Percentiles rank a stretch among this genome's conserved stretches.
These are phyloP conservation scores for Numenius phaeopus DNA, from an alignment of 2,797 vertebrate species.

Conservation along the genomic window DNA sequence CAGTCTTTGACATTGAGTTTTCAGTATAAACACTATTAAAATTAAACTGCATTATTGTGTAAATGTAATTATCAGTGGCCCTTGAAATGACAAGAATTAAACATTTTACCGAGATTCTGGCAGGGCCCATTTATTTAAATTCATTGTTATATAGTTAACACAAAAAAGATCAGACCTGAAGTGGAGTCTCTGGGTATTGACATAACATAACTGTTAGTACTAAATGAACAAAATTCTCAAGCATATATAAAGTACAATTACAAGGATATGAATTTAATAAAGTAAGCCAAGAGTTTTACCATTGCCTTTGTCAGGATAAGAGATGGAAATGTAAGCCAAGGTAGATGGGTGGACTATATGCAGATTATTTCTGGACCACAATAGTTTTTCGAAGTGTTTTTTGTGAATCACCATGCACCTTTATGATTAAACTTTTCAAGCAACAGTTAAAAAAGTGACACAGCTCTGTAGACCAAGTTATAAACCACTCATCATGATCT, in stretches of 20 bases:
- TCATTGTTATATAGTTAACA: neutral
- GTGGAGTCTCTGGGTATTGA: neutral
- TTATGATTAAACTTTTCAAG: neutral
- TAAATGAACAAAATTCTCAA: neutral
- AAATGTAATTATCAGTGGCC: conserved; percentile 14
- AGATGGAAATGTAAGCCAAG: neutral
- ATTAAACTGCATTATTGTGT: conserved; percentile 11
- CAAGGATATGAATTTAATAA: neutral
- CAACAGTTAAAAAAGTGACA: neutral
- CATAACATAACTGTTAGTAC: neutral
- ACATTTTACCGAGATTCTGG: neutral
- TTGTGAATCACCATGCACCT: neutral
- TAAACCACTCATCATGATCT: neutral
- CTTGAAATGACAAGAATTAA: conserved; percentile 16
- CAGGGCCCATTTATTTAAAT: neutral
- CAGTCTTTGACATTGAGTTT: neutral
- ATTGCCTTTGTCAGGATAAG: neutral
- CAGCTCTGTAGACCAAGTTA: neutral
- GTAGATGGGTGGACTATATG: neutral
- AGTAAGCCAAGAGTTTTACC: neutral
- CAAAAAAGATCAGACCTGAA: neutral
- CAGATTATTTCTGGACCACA: neutral
- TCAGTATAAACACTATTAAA: conserved; percentile 5
- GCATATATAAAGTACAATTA: neutral
- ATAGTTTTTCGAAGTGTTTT: neutral